phyloP scores from a whole-genome alignment of 2,113 vertebrate species.

The Piliocolobus tephrosceles region DNA sequence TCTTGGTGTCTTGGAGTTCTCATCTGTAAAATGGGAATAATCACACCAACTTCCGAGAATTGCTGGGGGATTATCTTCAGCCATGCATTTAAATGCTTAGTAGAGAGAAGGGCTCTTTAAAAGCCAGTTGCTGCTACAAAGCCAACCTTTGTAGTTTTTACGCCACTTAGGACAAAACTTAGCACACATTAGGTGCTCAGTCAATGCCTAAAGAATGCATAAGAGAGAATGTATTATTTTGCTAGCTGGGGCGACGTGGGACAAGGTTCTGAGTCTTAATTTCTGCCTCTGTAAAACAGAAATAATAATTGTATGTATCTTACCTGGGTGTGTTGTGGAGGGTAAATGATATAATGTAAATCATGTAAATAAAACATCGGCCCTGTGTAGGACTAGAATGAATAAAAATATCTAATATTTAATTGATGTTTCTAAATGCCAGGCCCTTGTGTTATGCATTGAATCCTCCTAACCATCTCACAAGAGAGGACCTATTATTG shows the following conservation, averaged over 20 bases:
- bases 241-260: background rate
- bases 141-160: background rate
- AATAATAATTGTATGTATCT: background rate
- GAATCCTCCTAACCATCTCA: background rate
- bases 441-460: fast-evolving
- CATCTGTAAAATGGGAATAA: background rate
- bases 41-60: fast-evolving
- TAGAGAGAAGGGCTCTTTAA: background rate
- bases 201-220: background rate
- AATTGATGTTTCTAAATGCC: background rate
- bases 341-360: background rate
- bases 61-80: background rate
- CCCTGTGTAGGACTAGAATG: too few species aligned
- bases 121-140: background rate
- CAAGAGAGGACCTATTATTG: background rate
- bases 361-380: background rate
- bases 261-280: background rate
- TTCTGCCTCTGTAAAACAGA: background rate
- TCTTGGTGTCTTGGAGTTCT: background rate
- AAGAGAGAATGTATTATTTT: background rate
- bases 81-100: background rate
- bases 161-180: background rate
- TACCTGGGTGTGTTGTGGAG: background rate
- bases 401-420: background rate
- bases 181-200: background rate